Percentiles rank a stretch among this genome's conserved stretches.
Conservation (phyloP, 1,140 invertebrate species). For the Musca domestica region DNA sequence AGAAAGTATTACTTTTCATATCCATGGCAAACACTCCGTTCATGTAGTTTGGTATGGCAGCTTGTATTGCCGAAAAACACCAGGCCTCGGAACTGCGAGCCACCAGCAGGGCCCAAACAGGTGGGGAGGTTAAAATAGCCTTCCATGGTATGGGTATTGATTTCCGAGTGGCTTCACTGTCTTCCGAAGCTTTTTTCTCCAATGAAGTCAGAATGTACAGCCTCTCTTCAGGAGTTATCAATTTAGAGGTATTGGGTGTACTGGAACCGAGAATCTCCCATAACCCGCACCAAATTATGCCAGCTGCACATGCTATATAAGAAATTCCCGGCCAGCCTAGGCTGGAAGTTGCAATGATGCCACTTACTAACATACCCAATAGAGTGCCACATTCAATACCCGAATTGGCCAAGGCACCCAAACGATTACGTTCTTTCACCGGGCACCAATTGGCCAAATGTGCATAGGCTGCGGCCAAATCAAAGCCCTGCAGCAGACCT, state of each 20-base stretch:
- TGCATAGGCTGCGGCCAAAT: constrained; percentile 76
- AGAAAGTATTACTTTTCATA: constrained; percentile 70
- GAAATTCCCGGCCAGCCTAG: constrained; percentile 77
- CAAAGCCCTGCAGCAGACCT: constrained; percentile 75
- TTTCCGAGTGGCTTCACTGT: constrained; percentile 24
- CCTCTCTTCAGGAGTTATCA: constrained; percentile 62
- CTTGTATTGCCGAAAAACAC: constrained; percentile 92
- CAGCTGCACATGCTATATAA: constrained; percentile 68
- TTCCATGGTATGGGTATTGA: constrained; percentile 63
- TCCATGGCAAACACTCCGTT: constrained; percentile 77
- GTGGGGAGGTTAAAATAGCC: constrained; percentile 72
- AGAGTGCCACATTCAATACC: constrained; percentile 72
- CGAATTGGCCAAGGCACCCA: constrained; percentile 62
- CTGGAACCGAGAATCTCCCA: constrained; percentile 67
- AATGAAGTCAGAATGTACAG: constrained; percentile 61
- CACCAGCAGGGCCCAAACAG: constrained; percentile 80
- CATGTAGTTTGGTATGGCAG: constrained; percentile 90
- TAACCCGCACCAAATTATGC: constrained; percentile 61
- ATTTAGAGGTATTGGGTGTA: constrained; percentile 61
- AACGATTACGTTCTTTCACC: constrained; percentile 58
- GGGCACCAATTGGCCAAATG: constrained; percentile 78
- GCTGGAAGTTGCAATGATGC: constrained; percentile 62
- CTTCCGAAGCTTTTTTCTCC: constrained; percentile 30
- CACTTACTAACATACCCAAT: constrained; percentile 66
- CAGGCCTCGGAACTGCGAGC: constrained; percentile 87